Percentiles rank a stretch among this genome's conserved stretches.
Evolutionary conservation across 2,797 vertebrate genomes (phyloP).

Genomic region (Danio choprae): DNA sequence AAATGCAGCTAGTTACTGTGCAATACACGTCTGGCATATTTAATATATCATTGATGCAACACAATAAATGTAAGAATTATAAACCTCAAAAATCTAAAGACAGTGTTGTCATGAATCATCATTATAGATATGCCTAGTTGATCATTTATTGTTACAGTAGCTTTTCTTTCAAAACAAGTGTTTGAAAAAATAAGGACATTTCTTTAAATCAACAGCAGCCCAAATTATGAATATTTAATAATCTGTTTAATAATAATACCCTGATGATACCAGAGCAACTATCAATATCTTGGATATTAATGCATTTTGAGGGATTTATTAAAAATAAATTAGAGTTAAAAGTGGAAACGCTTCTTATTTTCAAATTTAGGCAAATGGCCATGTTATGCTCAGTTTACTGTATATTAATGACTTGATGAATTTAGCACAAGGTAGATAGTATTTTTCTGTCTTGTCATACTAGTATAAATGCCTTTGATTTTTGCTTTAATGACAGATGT

Average conservation of each 20-base stretch:
- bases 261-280: neutral
- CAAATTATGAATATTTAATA: neutral
- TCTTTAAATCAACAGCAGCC: neutral
- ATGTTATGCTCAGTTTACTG: neutral
- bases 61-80: neutral
- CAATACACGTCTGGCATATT: neutral
- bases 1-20: neutral
- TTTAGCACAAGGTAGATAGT: constrained; percentile 8
- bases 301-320: constrained; percentile 1
- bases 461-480: neutral
- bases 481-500: neutral
- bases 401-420: neutral
- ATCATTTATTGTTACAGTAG: constrained; percentile 5
- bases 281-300: neutral
- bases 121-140: constrained; percentile 3
- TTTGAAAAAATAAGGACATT: constrained; percentile 6
- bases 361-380: neutral
- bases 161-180: neutral
- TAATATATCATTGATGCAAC: constrained; percentile 4
- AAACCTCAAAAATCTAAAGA: constrained; percentile 4
- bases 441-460: neutral
- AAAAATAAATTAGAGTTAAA: neutral
- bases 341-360: neutral
- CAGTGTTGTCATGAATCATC: neutral
- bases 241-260: neutral